phyloP scores from a whole-genome alignment of 2,113 vertebrate species.

The Zosterops pallidus region DNA sequence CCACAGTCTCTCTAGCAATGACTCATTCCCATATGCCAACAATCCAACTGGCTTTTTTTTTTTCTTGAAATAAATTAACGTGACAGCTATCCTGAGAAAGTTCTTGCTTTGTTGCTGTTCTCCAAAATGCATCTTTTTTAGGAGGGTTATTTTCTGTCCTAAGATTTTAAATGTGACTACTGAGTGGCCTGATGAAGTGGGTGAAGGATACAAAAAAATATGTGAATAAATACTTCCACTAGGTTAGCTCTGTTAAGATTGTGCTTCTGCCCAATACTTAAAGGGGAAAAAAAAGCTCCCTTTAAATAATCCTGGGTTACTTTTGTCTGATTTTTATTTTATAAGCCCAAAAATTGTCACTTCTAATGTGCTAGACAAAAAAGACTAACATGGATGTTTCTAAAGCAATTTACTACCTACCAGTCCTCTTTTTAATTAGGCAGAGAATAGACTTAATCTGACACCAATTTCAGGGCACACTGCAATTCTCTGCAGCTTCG shows the following conservation, averaged over 20 bases:
- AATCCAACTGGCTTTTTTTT: constrained; percentile 39
- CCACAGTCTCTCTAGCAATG: constrained; percentile 1
- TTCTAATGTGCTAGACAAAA: neutral
- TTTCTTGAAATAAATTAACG: constrained; percentile 16
- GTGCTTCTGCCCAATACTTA: neutral
- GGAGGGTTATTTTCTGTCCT: neutral
- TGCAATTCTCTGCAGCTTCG: neutral
- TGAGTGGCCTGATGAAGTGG: neutral
- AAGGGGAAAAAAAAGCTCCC: neutral
- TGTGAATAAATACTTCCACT: neutral
- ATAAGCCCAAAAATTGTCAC: neutral
- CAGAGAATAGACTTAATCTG: neutral
- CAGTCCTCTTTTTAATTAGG: neutral
- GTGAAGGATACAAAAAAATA: neutral
- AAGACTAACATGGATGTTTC: neutral
- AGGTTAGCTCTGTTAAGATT: neutral
- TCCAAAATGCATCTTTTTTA: neutral
- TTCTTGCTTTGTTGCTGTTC: neutral
- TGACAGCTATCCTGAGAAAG: constrained; percentile 32
- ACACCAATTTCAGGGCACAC: neutral
- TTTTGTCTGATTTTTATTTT: neutral
- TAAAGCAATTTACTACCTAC: neutral
- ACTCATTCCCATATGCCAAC: constrained; percentile 56
- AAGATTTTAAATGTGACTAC: neutral
- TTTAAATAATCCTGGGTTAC: neutral